Evolutionary conservation across 2,113 vertebrate species (phyloP).

Genomic region (Python bivittatus): DNA sequence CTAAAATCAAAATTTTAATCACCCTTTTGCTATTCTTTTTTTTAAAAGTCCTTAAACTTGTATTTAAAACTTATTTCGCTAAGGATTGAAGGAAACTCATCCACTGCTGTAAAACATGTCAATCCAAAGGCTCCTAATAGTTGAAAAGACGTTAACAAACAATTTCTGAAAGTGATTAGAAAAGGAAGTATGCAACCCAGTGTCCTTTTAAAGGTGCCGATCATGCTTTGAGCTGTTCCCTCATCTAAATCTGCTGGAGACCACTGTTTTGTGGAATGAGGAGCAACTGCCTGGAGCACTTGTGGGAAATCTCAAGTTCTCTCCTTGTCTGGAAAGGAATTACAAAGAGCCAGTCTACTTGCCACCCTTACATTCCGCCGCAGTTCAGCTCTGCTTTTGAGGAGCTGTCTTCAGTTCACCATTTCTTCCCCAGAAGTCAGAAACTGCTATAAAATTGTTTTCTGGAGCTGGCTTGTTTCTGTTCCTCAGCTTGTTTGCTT

Average conservation of each 20-base stretch:
- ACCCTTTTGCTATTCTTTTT: background rate
- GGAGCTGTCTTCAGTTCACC: background rate
- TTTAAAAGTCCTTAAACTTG: background rate
- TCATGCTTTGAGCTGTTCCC: background rate
- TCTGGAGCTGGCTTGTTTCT: background rate
- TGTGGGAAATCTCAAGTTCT: background rate
- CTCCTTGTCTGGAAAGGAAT: background rate
- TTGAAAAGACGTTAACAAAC: background rate
- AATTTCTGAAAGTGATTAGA: background rate
- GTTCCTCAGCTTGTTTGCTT: background rate
- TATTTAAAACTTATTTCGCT: background rate
- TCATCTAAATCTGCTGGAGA: background rate
- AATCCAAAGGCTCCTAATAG: background rate
- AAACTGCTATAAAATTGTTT: background rate
- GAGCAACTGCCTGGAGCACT: background rate
- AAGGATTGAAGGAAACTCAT: background rate
- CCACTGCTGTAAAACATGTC: background rate
- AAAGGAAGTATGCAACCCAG: background rate
- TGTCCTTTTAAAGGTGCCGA: background rate
- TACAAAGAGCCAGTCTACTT: background rate
- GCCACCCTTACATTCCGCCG: background rate
- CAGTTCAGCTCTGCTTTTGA: background rate
- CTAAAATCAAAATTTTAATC: background rate
- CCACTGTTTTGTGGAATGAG: background rate
- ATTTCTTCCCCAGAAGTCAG: background rate